Evolutionary conservation across 1,140 invertebrate genomes (phyloP), one percentile per base, ranked within the genome.

Genomic region (Pogonomyrmex barbatus): DNA sequence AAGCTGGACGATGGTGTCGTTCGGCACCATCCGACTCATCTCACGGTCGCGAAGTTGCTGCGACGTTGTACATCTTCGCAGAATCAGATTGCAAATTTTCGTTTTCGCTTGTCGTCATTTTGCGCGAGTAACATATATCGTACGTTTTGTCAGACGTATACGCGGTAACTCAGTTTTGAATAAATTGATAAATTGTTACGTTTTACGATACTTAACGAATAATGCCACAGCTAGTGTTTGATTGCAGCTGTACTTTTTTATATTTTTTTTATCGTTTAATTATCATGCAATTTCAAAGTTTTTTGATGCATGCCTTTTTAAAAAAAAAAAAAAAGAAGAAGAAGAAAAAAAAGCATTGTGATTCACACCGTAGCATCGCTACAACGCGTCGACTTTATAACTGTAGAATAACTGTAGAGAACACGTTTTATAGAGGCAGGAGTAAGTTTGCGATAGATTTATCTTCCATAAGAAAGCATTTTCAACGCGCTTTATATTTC

Each of bases 91-190:
- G n/a, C 65, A 12, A 50, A n/a, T 39, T n/a, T n/a, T n/a, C 10
- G 47, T 42, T 58, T 85, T 67, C 14, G 33, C 47, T 68, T 54
- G 45, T 63, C 33, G n/a, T 24, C 65, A 52, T 60, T 24, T 60
- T 60, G 24, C 24, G 24, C 24, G 24, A 24, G 24, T 24, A 24
- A 24, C 24, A 17, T 2, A 75, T 75, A 36, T 54, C 17, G 50
- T 17, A 58, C n/a, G 42, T 14, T 75, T 56, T 39, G 6, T 76
- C 24, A 56, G 42, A 75, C 12, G 30, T 58, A 30, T 2, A 67
- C 45, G 45, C 33, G 17, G n/a, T 81, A 70, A 12, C 45, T 24
- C 17, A 33, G 79, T 73, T 81, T 81, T 68, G 63, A 77, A 77
- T 81, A 36, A 45, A 67, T 75, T 63, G 30, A 73, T 56, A 39